Evolutionary conservation across 2,797 vertebrate genomes (phyloP), one percentile per base, ranked within the genome.

Genomic region (Epinephelus malabaricus): DNA sequence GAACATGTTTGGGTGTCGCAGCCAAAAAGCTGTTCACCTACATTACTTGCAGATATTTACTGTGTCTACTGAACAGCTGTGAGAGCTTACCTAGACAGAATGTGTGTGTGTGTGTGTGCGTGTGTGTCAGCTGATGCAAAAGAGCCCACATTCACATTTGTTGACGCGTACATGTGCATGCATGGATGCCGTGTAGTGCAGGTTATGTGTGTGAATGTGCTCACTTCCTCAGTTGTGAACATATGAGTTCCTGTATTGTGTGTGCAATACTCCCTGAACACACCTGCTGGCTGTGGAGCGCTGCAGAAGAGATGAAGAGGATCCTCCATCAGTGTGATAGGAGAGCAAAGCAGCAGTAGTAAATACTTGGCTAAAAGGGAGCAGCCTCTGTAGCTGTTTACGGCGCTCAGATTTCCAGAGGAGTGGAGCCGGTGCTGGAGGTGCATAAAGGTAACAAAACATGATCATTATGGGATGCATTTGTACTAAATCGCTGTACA

Each of bases 381-480:
- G 87, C 90, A 86, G 89, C 86, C 78, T 94, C 88, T 88, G 85
- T 85, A 85, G 88, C 86, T 92, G 89, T 92, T 92, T 91, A 92
- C 72, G 51, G 75, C 68, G 11, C 80, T 92, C 88, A 79, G 84
- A 90, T 89, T 90, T 90, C 83, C 81, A 90, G 78, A 89, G 76
- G 81, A 84, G 84, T 73, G 86, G 81, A 94, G 90, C 92, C 69
- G 74, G 89, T 90, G 90, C 88, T 92, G 87, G 84, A 92, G 90
- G 91, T 92, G 91, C 93, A 94, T 88, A 93, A 94, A 95, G 93
- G 91, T 85, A 95, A 94, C 94, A 95, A 95, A 95, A 95, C 93
- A 95, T 89, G 91, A 96, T 96, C 94, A 95, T 96, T 96, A 95
- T 92, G 90, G 94, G 93, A 89, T 94, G 93, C 92, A 94, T 96